Evolutionary conservation across 2,797 vertebrate genomes (phyloP).

Genomic region (Picus viridis): DNA sequence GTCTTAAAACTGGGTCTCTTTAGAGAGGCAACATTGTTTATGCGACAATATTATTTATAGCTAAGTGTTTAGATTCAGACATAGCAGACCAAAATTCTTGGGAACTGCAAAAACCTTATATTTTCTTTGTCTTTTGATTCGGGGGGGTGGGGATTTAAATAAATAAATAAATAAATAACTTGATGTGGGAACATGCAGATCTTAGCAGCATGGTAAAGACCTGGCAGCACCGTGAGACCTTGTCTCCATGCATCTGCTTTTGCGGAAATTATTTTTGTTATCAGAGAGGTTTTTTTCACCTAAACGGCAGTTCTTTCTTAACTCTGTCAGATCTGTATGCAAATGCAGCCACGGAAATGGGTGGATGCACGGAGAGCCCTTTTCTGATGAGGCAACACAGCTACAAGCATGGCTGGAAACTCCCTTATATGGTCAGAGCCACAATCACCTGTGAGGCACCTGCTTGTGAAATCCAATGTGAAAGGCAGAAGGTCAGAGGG

Average conservation of each 20-base stretch:
- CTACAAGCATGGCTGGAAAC: not conserved
- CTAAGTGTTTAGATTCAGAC: not conserved
- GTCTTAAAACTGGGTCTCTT: not conserved
- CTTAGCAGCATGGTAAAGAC: not conserved
- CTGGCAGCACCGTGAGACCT: not conserved
- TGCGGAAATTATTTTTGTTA: not conserved
- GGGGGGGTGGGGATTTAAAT: too few species aligned
- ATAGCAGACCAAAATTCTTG: not conserved
- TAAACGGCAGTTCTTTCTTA: not conserved
- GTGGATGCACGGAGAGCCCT: not conserved
- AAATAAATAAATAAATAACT: not conserved
- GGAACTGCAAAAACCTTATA: not conserved
- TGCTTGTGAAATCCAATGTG: not conserved
- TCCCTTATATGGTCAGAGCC: conserved; percentile 1
- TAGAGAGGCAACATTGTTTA: not conserved
- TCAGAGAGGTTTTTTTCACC: not conserved
- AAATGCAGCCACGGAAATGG: not conserved
- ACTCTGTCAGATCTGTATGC: not conserved
- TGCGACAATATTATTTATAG: not conserved
- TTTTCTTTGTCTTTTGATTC: not conserved
- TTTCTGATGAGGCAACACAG: not conserved
- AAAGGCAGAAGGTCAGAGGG: not conserved
- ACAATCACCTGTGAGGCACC: accelerated
- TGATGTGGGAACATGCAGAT: accelerated
- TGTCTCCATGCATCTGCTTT: not conserved